These are phyloP conservation scores for Graphium colonna DNA, from an alignment of 2,888 invertebrate species.

Conservation along the genomic window DNA sequence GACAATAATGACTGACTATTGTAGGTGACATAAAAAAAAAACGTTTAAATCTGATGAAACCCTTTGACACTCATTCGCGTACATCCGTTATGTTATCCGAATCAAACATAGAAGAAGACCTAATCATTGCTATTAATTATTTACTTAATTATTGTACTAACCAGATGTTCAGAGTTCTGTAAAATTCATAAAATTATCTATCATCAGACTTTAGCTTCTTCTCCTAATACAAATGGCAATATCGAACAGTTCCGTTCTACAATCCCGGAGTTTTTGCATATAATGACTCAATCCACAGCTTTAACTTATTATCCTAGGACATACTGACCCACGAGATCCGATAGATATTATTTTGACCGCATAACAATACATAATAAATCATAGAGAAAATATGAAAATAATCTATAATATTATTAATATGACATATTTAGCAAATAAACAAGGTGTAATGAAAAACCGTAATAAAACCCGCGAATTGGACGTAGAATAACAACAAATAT, in stretches of 20 bases:
- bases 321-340: too few species aligned
- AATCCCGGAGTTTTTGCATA: neutral
- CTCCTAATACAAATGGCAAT: neutral
- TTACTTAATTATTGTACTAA: constrained; percentile 11
- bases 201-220: too few species aligned
- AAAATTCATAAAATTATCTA: constrained; percentile 5
- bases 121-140: constrained; percentile 9
- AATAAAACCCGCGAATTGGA: too few species aligned
- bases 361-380: constrained; percentile 19
- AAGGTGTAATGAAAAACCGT: neutral
- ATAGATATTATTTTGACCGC: constrained; percentile 31
- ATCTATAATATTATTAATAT: constrained; percentile 6
- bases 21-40: neutral
- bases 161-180: constrained; percentile 8
- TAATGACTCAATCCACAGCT: constrained; percentile 23
- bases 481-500: neutral
- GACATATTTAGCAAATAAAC: neutral
- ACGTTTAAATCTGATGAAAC: neutral
- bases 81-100: neutral
- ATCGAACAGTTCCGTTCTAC: too few species aligned
- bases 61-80: neutral
- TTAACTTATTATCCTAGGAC: neutral
- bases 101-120: neutral
- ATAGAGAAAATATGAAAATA: too few species aligned
- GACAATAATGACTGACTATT: neutral